Conservation (phyloP, 92 coral and sea anemone species). For the Phenganax stokvisi region DNA sequence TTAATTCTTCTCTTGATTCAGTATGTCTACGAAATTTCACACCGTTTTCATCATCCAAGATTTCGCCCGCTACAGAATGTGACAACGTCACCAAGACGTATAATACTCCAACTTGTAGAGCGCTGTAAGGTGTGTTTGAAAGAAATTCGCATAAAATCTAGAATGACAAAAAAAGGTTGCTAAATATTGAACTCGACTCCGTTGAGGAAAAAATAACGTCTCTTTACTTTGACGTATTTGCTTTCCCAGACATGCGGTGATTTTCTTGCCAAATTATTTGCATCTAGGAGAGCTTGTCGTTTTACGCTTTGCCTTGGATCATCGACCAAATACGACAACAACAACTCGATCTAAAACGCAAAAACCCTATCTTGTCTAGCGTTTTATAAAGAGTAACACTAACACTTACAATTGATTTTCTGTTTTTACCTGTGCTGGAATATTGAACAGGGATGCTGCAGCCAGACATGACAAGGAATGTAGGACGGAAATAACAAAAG, state of each 20-base stretch:
- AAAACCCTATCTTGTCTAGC: neutral
- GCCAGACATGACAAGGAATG: constrained; percentile 88
- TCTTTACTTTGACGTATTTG: constrained; percentile 58
- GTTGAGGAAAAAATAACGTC: neutral
- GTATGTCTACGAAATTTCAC: neutral
- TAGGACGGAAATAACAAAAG: constrained; percentile 68
- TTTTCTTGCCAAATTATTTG: constrained; percentile 69
- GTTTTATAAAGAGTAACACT: neutral
- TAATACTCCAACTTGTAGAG: constrained; percentile 64
- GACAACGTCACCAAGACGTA: constrained; percentile 68
- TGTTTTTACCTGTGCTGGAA: constrained; percentile 66
- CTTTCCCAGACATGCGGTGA: constrained; percentile 91
- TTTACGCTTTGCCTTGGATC: constrained; percentile 82
- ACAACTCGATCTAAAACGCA: constrained; percentile 53
- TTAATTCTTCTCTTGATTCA: neutral
- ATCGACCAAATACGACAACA: constrained; percentile 63
- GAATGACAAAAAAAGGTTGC: neutral
- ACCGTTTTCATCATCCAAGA: constrained; percentile 67
- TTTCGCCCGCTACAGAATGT: constrained; percentile 63
- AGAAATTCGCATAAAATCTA: constrained; percentile 80
- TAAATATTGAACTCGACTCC: neutral
- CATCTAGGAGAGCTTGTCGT: constrained; percentile 64
- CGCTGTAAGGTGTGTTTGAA: constrained; percentile 60
- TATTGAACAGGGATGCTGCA: constrained; percentile 61
- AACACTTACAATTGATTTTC: neutral